Evolutionary conservation across 1,140 invertebrate genomes (phyloP).

Genomic region (Chrysoperla carnea): DNA sequence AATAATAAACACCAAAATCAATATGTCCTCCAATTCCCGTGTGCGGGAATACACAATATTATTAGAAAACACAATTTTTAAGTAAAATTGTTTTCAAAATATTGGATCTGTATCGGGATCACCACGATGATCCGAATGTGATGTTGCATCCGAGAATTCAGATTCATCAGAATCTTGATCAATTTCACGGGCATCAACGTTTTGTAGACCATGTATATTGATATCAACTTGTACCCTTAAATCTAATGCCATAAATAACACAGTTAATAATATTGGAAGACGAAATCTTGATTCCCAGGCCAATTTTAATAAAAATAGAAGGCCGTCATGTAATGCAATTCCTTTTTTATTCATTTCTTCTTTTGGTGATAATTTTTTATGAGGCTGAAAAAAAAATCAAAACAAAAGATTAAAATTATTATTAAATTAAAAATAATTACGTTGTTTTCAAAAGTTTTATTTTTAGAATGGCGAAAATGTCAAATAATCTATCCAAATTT

Average conservation of each 20-base stretch:
- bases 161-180: too few relatives aligned
- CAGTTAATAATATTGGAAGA: slow-evolving; percentile 26
- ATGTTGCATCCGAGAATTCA: too few relatives aligned
- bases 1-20: too few relatives aligned
- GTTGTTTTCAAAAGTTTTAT: not conserved
- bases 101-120: too few relatives aligned
- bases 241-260: slow-evolving; percentile 28
- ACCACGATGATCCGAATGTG: too few relatives aligned
- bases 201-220: slow-evolving; percentile 18
- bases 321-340: slow-evolving; percentile 13
- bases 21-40: too few relatives aligned
- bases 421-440: not conserved
- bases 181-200: too few relatives aligned
- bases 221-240: slow-evolving; percentile 30
- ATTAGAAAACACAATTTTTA: too few relatives aligned
- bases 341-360: slow-evolving; percentile 1
- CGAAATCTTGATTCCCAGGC: slow-evolving; percentile 28
- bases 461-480: too few relatives aligned
- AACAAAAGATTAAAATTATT: slow-evolving; percentile 1
- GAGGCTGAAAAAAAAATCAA: not conserved
- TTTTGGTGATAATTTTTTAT: not conserved
- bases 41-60: too few relatives aligned
- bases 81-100: too few relatives aligned
- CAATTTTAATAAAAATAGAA: slow-evolving; percentile 28
- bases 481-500: too few relatives aligned